Percentiles rank a stretch among this genome's conserved stretches.
These are phyloP conservation scores for Ganaspis sp. DNA, from an alignment of 1,140 invertebrate species.

Conservation along the genomic window DNA sequence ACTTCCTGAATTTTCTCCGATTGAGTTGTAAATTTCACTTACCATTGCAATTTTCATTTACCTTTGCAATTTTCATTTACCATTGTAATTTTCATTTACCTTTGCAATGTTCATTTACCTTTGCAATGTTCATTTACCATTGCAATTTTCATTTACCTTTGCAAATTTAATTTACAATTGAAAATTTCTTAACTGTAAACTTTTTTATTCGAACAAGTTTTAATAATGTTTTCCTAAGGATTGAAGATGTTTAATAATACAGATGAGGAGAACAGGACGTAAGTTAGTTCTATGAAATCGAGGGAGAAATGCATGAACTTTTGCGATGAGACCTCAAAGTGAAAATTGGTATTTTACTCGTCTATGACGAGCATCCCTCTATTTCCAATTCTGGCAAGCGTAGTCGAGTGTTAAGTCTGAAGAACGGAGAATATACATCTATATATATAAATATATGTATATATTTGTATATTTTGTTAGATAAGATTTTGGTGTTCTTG, in stretches of 20 bases:
- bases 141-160: too few species aligned
- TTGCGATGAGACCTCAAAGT: conserved; percentile 69
- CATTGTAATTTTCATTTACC: too few species aligned
- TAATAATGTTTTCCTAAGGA: background rate
- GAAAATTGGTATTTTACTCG: conserved; percentile 68
- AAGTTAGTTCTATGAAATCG: conserved; percentile 70
- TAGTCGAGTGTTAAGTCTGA: conserved; percentile 70
- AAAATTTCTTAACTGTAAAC: too few species aligned
- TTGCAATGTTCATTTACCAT: too few species aligned
- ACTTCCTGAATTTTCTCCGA: conserved; percentile 43
- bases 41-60: too few species aligned
- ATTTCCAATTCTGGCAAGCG: conserved; percentile 74
- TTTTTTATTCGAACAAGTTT: background rate
- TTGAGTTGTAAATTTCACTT: too few species aligned
- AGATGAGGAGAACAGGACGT: conserved; percentile 57
- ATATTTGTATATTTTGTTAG: conserved; percentile 63
- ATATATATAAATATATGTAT: conserved; percentile 49
- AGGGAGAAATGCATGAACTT: conserved; percentile 76
- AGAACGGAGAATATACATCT: conserved; percentile 64
- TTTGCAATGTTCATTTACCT: too few species aligned
- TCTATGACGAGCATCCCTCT: conserved; percentile 74
- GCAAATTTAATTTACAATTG: too few species aligned
- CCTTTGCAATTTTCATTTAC: too few species aligned
- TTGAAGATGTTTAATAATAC: too few species aligned
- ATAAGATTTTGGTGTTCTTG: conserved; percentile 71